Base-by-base conservation (phyloP, 1,140 invertebrate species). In the Drosophila mojavensis region DNA sequence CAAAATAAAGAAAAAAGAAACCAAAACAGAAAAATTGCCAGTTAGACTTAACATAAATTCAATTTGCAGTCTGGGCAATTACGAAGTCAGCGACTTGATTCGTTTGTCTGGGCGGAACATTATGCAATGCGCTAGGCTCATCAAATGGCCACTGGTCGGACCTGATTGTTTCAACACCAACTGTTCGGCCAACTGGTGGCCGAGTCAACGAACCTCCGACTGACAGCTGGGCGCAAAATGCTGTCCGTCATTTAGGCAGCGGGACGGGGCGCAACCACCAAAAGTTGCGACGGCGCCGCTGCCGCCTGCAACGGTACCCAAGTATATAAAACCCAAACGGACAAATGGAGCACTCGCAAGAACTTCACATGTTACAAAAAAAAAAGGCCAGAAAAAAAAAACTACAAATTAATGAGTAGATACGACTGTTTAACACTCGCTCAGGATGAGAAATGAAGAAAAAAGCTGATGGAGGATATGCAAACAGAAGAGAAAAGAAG, bases 131-230 rank as follows among this genome's bases (percentile, higher is more conserved):
- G 65, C 47, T 68, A 28, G 75, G 56, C 75, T 47, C 61, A 65
- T 80, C 75, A 79, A 79, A 51, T 69, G 82, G 71, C 75, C 75
- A 67, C 65, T 61, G 66, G 80, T 75, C 66, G 73, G 70, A 88
- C 83, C 75, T 83, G 83, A 88, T 88, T 79, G 79, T 88, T 88
- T 88, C 83, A 88, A 88, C 83, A 88, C 79, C 77, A 65, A 75
- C 51, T 55, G 68, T 30, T 43, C 48, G 33, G 30, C 45, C 43
- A 17, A 15, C 17, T 47, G 47, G 43, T 41, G 47, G 39, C 4
- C 58, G 51, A 88, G 82, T 88, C 83, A 88, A 89, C 80, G 83
- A 88, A 88, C 83, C 76, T 89, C 79, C 78, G 84, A 78, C 79
- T 83, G 84, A 88, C 83, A 88, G 79, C 81, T 85, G 81, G 81